Percentiles rank a stretch among this genome's conserved stretches.
These are phyloP conservation scores for Takifugu bimaculatus DNA, from an alignment of 2,113 vertebrate genomes.

Conservation along the genomic window DNA sequence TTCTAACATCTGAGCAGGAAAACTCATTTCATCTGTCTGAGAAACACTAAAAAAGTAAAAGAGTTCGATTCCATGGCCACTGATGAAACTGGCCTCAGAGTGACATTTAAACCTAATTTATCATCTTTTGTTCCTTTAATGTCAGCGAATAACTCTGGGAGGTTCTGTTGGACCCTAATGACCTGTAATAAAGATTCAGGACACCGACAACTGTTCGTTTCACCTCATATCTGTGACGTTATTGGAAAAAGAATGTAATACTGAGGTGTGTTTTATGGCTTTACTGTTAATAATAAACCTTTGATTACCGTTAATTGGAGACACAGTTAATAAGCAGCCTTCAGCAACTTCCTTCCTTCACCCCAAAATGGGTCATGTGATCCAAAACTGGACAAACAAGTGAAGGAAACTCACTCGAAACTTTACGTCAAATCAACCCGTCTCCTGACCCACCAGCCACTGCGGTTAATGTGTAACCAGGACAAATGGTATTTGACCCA, in stretches of 20 bases:
- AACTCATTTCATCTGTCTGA: too few species aligned
- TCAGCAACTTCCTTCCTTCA: too few species aligned
- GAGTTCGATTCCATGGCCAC: too few species aligned
- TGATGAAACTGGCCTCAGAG: too few species aligned
- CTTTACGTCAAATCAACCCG: neutral
- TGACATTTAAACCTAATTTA: too few species aligned
- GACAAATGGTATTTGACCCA: constrained; percentile 21
- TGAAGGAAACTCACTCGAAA: constrained; percentile 23
- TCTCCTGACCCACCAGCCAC: neutral
- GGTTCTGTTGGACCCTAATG: neutral
- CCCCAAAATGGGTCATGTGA: too few species aligned
- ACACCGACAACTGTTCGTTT: constrained; percentile 9
- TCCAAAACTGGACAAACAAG: too few species aligned
- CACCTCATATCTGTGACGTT: neutral
- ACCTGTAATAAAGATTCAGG: constrained; percentile 32
- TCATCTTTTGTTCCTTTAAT: too few species aligned
- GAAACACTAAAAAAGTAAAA: too few species aligned
- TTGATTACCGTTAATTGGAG: neutral
- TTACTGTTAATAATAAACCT: neutral
- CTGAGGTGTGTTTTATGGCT: constrained; percentile 23
- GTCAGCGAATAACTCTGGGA: too few species aligned
- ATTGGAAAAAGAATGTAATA: neutral
- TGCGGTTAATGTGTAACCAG: constrained; percentile 59
- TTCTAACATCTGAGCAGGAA: too few species aligned
- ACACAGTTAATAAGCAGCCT: neutral